Base-by-base conservation (phyloP, 2,888 invertebrate genomes). In the Empis livida region DNA sequence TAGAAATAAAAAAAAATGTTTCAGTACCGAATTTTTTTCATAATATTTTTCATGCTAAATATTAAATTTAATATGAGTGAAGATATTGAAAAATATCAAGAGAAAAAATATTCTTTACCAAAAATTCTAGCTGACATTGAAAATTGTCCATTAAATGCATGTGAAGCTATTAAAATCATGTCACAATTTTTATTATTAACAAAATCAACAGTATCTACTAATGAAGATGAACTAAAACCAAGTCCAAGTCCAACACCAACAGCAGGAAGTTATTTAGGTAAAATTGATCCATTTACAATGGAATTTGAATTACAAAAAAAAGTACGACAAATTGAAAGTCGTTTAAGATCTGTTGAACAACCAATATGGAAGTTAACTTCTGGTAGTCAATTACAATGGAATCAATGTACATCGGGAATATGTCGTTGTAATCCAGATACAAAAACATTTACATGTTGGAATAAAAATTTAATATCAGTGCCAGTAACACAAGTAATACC, bases 381-480 rank as follows among this genome's bases (percentile, higher is more conserved):
- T 40, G 68, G 67, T 30, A 68, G 71, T 40, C 70, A 72, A 43
- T 53, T 57, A 10, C 72, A 75, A 49, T 75, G 78, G 72, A 73
- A 77, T 63, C 70, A 73, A 16, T 82, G 82, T 58, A 72, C 73
- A 1, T 73, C 75, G 52, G 79, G 80, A 0, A 76, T 78, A 1
- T 82, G 82, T 56, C 75, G 75, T 54, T 82, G 82, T 55, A 67
- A 73, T 54, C 77, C 78, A 8, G 80, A 80, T 61, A 79, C 76
- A 0, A 76, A 75, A 57, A 75, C 75, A 16, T 67, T 82, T 42
- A 78, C 73, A 44, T 82, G 82, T 57, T 82, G 80, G 80, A 75
- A 76, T 52, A 71, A 73, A 27, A 71, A 73, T 42, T 58, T 82
- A 2, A 61, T 67, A 23, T 70, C 72, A 14, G 66, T 82, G 17